phyloP scores from a whole-genome alignment of 2,888 invertebrate genomes.

The Ashinkailepas kermadecensis region DNA sequence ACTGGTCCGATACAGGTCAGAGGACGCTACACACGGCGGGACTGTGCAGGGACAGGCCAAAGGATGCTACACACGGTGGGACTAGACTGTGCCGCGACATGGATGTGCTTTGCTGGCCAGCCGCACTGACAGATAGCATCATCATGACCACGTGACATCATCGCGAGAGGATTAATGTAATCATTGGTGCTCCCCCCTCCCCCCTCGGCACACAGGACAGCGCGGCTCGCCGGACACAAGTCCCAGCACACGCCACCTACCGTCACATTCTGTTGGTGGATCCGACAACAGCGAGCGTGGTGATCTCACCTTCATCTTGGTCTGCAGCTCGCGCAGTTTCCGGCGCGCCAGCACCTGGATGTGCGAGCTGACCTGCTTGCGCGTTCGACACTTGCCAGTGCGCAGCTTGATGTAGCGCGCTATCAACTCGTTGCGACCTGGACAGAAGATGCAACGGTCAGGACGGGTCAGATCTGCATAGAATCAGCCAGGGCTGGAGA shows the following conservation, averaged over 20 bases:
- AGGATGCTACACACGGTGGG: no score
- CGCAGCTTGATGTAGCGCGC: conserved; percentile 99
- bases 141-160: no score
- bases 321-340: conserved; percentile 95
- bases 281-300: neutral
- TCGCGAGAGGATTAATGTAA: no score
- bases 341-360: conserved; percentile 98
- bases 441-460: neutral
- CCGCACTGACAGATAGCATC: no score
- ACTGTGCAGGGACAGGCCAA: no score
- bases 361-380: conserved; percentile 99
- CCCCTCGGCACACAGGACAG: neutral
- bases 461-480: no score
- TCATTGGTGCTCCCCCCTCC: neutral
- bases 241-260: neutral
- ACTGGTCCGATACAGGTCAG: no score
- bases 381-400: conserved; percentile 97
- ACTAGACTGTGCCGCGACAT: no score
- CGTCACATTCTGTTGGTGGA: neutral
- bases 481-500: no score
- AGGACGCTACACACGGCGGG: no score
- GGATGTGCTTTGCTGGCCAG: no score
- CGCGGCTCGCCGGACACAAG: neutral
- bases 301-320: conserved; percentile 90
- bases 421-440: conserved; percentile 99